Conservation (phyloP, 2,797 vertebrate species). For the Schizopygopsis pylzovi region DNA sequence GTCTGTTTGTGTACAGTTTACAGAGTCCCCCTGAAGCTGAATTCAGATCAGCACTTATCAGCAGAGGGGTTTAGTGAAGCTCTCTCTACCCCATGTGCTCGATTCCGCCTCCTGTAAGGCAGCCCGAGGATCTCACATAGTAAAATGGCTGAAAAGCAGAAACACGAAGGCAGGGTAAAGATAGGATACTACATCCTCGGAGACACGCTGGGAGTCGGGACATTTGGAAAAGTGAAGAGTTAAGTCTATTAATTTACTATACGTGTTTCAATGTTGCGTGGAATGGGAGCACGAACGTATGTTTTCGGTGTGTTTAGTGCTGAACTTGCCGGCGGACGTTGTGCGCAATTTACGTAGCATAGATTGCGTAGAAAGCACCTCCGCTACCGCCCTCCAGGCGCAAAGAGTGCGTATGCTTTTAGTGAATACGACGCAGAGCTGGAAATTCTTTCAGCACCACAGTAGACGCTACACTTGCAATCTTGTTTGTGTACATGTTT, state of each 20-base stretch:
- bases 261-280: neutral
- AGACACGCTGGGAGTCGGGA: conserved; percentile 97
- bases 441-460: conserved; percentile 14
- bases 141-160: conserved; percentile 95
- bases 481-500: conserved; percentile 17
- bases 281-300: conserved; percentile 39
- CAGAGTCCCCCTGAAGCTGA: conserved; percentile 16
- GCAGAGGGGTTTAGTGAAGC: neutral
- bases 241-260: conserved; percentile 78
- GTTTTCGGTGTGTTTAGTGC: conserved; percentile 42
- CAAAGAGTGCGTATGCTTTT: conserved; percentile 35
- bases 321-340: conserved; percentile 70
- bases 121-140: conserved; percentile 59
- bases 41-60: conserved; percentile 37
- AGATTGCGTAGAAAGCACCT: fast-evolving
- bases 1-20: conserved; percentile 6
- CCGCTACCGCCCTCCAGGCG: conserved; percentile 23
- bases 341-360: conserved; percentile 66
- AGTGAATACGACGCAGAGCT: conserved; percentile 25
- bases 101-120: conserved; percentile 51
- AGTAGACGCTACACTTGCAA: neutral
- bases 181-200: conserved; percentile 97
- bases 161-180: conserved; percentile 95
- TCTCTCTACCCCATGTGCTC: conserved; percentile 15
- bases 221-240: conserved; percentile 99